A percentile compares a stretch with the other conserved stretches of the same genome.
These are phyloP conservation scores for Pseudomyrmex pallidus DNA, from an alignment of 1,140 invertebrate species.

Conservation along the genomic window DNA sequence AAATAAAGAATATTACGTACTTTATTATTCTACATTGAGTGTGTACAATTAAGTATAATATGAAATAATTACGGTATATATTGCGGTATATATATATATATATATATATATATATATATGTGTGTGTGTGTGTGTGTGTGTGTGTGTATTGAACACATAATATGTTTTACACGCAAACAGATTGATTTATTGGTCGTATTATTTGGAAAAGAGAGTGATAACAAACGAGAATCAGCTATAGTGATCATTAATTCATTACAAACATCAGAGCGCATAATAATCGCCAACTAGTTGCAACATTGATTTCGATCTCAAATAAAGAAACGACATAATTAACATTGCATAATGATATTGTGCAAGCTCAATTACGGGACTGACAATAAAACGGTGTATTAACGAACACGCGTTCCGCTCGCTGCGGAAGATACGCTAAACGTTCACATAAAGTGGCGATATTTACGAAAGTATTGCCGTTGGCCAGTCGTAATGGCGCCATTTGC, in stretches of 20 bases:
- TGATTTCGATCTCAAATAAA: constrained; percentile 2
- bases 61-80: too few relatives aligned
- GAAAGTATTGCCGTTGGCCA: constrained; percentile 36
- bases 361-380: constrained; percentile 7
- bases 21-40: too few relatives aligned
- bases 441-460: constrained; percentile 14
- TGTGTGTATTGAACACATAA: not conserved
- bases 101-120: too few relatives aligned
- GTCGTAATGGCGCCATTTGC: not conserved
- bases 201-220: not conserved
- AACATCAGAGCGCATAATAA: not conserved
- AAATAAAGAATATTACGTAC: too few relatives aligned
- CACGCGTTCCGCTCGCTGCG: not conserved
- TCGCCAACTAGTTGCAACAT: constrained; percentile 9
- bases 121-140: too few relatives aligned
- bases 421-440: not conserved
- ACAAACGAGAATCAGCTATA: not conserved
- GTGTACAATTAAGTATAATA: too few relatives aligned
- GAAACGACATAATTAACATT: constrained; percentile 8
- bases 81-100: too few relatives aligned
- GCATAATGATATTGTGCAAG: not conserved
- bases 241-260: constrained; percentile 2
- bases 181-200: not conserved
- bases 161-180: not conserved
- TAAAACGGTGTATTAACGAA: constrained; percentile 39